phyloP scores from a whole-genome alignment of 2,113 vertebrate genomes.

The Rhynchopsitta pachyrhyncha region DNA sequence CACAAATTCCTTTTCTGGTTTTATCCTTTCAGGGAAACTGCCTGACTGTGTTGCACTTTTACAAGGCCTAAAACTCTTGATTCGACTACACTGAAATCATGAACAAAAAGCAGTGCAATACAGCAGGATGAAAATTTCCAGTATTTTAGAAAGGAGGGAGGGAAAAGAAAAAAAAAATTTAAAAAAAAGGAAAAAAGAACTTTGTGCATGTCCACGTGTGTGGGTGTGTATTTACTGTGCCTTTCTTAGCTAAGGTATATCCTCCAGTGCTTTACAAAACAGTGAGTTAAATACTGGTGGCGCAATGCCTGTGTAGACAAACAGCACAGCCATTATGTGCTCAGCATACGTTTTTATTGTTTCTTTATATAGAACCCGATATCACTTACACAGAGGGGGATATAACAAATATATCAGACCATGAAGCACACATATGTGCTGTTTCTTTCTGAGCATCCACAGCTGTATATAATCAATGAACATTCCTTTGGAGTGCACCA shows the following conservation, averaged over 20 bases:
- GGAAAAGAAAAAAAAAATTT: background rate
- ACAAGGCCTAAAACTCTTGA: constrained; percentile 23
- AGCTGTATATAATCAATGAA: constrained; percentile 60
- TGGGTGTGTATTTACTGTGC: background rate
- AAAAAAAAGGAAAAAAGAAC: background rate
- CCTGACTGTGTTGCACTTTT: background rate
- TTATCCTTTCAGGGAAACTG: background rate
- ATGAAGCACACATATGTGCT: constrained; percentile 34
- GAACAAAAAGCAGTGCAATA: background rate
- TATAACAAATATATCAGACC: constrained; percentile 32
- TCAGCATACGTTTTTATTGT: constrained; percentile 25
- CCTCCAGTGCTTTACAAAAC: background rate
- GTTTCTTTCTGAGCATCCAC: constrained; percentile 37
- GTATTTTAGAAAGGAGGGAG: background rate
- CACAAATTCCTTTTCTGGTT: constrained; percentile 16
- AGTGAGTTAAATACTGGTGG: background rate
- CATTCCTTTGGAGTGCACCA: constrained; percentile 49
- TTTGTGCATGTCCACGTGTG: background rate
- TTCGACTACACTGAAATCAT: background rate
- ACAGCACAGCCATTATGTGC: background rate
- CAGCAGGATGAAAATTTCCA: background rate
- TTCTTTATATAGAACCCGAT: constrained; percentile 41
- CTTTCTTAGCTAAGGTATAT: background rate
- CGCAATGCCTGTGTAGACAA: background rate
- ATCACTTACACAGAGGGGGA: constrained; percentile 44